Conservation (phyloP, 2,888 invertebrate genomes). For the Melipona beecheii region DNA sequence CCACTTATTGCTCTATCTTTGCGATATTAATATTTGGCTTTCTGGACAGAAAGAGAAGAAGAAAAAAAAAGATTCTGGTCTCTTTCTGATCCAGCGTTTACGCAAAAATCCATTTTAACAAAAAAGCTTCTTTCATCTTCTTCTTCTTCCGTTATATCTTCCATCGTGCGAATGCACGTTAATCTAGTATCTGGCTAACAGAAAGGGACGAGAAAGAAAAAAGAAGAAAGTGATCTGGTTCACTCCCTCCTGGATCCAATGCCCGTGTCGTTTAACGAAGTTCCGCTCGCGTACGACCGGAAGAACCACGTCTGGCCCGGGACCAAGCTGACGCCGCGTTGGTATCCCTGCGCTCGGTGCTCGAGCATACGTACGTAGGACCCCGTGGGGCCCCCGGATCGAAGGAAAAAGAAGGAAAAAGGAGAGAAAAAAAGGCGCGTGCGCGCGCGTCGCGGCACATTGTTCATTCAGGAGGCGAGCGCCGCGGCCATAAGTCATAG, state of each 20-base stretch:
- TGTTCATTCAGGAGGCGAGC: slow-evolving; percentile 74
- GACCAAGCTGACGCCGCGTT: not conserved
- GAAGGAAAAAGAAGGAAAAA: slow-evolving; percentile 31
- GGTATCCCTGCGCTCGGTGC: slow-evolving; percentile 16
- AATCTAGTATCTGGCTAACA: not conserved
- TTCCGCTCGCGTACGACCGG: slow-evolving; percentile 46
- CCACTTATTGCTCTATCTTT: too few relatives aligned
- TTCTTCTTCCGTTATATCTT: too few relatives aligned
- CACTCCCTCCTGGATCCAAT: not conserved
- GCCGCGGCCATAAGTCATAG: slow-evolving; percentile 73
- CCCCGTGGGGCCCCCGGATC: slow-evolving; percentile 33
- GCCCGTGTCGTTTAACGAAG: slow-evolving; percentile 21
- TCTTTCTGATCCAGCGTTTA: too few relatives aligned
- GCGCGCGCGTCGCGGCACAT: slow-evolving; percentile 61
- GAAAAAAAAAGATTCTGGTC: too few relatives aligned
- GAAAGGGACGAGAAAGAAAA: not conserved
- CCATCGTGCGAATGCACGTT: too few relatives aligned
- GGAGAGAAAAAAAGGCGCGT: slow-evolving; percentile 23
- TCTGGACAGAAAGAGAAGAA: too few relatives aligned
- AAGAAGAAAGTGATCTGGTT: not conserved
- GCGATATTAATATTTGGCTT: too few relatives aligned
- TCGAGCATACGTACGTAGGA: too few relatives aligned
- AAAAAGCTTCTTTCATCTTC: too few relatives aligned
- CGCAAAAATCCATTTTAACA: too few relatives aligned
- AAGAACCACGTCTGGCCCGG: slow-evolving; percentile 31